These are phyloP conservation scores for Acanthosepion esculentum DNA, from an alignment of 2,888 invertebrate genomes.

Conservation along the genomic window DNA sequence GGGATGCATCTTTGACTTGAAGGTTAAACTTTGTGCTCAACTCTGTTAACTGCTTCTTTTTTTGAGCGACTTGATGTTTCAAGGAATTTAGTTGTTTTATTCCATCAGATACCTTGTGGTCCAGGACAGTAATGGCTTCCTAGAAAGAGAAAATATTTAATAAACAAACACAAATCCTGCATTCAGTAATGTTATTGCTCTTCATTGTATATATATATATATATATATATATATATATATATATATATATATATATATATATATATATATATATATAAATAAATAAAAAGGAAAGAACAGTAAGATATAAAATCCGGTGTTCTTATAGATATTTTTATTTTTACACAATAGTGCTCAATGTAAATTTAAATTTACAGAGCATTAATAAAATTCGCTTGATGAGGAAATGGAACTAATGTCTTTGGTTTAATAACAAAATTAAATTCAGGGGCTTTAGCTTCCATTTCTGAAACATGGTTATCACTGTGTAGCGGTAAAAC, in stretches of 20 bases:
- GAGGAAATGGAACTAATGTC: too few species aligned
- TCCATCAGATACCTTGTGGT: slow-evolving; percentile 74
- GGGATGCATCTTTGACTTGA: slow-evolving; percentile 72
- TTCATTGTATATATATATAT: not conserved
- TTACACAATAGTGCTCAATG: too few species aligned
- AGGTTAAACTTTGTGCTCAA: slow-evolving; percentile 71
- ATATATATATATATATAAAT: not conserved
- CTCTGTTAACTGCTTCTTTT: slow-evolving; percentile 72
- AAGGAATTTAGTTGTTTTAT: slow-evolving; percentile 72
- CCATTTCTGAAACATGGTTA: too few species aligned
- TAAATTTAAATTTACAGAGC: too few species aligned
- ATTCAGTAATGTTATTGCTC: not conserved
- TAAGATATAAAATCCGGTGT: too few species aligned
- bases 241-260: not conserved
- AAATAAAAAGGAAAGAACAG: too few species aligned
- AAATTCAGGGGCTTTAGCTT: too few species aligned
- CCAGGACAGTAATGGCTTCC: slow-evolving; percentile 74
- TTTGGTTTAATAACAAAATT: too few species aligned
- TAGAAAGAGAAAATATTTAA: slow-evolving; percentile 53
- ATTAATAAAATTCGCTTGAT: too few species aligned
- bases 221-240: too few species aligned
- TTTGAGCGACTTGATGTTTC: slow-evolving; percentile 69
- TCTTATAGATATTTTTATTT: too few species aligned
- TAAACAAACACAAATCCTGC: not conserved
- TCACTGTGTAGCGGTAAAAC: too few species aligned